phyloP scores from a whole-genome alignment of 2,888 invertebrate species.

The Kryphioiulus occultus region DNA sequence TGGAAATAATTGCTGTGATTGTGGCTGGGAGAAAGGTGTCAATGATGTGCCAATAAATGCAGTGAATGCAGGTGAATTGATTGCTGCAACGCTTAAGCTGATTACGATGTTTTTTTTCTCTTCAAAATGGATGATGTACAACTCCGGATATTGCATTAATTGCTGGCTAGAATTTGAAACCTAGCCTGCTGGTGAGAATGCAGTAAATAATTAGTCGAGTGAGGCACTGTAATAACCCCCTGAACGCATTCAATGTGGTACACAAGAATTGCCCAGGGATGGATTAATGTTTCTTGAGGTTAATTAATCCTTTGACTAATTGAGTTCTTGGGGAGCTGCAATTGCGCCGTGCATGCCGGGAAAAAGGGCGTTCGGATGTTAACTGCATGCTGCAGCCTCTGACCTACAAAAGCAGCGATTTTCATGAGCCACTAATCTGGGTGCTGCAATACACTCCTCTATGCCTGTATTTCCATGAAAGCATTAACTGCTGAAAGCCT shows the following conservation, averaged over 20 bases:
- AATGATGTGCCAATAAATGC: background rate
- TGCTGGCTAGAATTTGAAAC: background rate
- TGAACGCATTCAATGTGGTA: background rate
- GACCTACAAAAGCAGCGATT: background rate
- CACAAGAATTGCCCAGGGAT: constrained; percentile 14
- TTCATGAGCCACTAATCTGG: background rate
- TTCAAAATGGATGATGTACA: background rate
- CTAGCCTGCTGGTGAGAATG: background rate
- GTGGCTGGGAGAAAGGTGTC: no score
- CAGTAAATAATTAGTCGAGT: background rate
- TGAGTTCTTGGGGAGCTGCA: constrained; percentile 13
- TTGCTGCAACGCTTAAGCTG: background rate
- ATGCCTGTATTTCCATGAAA: background rate
- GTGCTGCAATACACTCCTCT: background rate
- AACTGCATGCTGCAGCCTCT: background rate
- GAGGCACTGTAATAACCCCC: constrained; percentile 4
- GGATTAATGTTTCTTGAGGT: constrained; percentile 17
- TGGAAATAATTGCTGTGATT: background rate
- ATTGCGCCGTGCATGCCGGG: background rate
- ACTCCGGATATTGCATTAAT: constrained; percentile 8
- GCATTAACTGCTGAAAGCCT: background rate
- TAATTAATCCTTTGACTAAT: constrained; percentile 20
- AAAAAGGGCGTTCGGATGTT: constrained; percentile 10
- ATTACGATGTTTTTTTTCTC: background rate
- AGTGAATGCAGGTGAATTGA: background rate